phyloP scores from a whole-genome alignment of 1,140 invertebrate species.

The Galleria mellonella region DNA sequence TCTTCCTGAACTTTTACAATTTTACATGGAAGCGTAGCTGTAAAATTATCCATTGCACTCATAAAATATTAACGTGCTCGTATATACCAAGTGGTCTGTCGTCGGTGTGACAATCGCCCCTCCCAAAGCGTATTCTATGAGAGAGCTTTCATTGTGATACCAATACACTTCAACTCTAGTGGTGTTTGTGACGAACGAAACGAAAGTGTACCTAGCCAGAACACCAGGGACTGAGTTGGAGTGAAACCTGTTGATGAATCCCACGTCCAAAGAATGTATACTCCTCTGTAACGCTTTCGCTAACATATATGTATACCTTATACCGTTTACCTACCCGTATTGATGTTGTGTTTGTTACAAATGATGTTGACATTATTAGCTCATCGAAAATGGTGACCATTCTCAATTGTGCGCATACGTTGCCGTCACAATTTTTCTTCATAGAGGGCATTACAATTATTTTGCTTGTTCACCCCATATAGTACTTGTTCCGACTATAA shows the following conservation, averaged over 20 bases:
- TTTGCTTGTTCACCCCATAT: constrained; percentile 36
- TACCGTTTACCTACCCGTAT: constrained; percentile 29
- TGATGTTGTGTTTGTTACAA: constrained; percentile 42
- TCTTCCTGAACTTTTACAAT: constrained; percentile 44
- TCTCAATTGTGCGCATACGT: constrained; percentile 6
- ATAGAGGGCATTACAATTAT: constrained; percentile 23
- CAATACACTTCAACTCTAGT: constrained; percentile 20
- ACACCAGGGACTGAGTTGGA: constrained; percentile 28
- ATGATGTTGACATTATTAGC: constrained; percentile 26
- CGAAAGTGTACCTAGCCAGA: not conserved
- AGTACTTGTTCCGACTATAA: constrained; percentile 8
- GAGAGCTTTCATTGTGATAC: constrained; percentile 32
- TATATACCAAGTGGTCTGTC: constrained; percentile 18
- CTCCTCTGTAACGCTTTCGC: constrained; percentile 52
- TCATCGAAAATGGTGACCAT: constrained; percentile 60
- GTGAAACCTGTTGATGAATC: constrained; percentile 25
- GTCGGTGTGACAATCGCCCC: constrained; percentile 66
- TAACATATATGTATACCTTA: constrained; percentile 28
- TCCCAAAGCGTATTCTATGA: constrained; percentile 54
- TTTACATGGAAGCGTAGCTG: constrained; percentile 60
- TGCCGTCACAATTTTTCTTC: constrained; percentile 7
- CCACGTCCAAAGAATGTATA: constrained; percentile 25
- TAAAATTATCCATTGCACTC: constrained; percentile 27
- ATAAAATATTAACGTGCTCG: not conserved
- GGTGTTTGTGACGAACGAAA: not conserved